A percentile compares a stretch with the other conserved stretches of the same genome.
phyloP scores from a whole-genome alignment of 2,113 vertebrate species.

The Gopherus evgoodei region DNA sequence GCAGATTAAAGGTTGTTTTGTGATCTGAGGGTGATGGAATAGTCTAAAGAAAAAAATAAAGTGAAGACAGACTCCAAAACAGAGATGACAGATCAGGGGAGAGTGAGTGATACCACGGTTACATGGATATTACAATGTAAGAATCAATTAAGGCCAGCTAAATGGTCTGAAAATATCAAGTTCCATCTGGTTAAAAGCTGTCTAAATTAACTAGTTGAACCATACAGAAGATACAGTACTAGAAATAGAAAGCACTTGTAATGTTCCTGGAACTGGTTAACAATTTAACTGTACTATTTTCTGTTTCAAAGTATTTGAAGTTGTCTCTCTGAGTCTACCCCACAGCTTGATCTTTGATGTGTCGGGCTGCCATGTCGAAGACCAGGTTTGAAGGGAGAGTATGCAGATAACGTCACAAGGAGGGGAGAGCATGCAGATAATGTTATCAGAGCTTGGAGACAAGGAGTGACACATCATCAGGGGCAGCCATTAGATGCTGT shows the following conservation, averaged over 20 bases:
- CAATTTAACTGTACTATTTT: neutral
- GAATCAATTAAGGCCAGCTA: conserved; percentile 4
- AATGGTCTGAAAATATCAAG: conserved; percentile 14
- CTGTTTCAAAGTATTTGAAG: neutral
- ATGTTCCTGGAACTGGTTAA: conserved; percentile 17
- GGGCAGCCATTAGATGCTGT: accelerated
- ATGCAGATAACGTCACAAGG: neutral
- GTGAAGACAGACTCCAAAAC: neutral
- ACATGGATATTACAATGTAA: conserved; percentile 47
- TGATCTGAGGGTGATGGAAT: neutral
- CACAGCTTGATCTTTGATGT: neutral
- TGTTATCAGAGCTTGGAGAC: neutral
- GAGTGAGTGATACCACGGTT: conserved; percentile 6
- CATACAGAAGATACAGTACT: neutral
- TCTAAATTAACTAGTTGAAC: conserved; percentile 47
- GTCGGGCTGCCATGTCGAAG: neutral
- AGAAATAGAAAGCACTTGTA: conserved; percentile 1
- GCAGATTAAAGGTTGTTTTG: neutral
- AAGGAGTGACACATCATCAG: neutral
- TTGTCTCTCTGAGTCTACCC: neutral
- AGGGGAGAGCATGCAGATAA: neutral
- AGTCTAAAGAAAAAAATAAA: neutral
- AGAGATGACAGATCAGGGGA: conserved; percentile 15
- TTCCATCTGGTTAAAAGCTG: conserved; percentile 42
- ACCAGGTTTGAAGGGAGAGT: neutral